Base-by-base conservation (phyloP, 1,140 invertebrate genomes). In the Diploscapter pachys region DNA sequence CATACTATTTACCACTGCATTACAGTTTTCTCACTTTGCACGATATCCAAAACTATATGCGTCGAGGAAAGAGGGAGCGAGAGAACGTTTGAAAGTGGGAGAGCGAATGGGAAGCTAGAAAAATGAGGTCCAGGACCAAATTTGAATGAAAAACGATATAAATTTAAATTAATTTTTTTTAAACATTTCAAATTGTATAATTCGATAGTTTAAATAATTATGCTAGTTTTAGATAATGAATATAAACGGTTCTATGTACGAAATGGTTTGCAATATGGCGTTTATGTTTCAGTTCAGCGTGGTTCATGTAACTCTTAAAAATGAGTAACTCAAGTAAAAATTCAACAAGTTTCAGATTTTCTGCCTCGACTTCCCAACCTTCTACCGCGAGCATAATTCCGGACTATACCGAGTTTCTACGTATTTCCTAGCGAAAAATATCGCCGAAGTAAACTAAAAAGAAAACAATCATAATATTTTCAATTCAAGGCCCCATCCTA, bases 161-260 rank as follows among this genome's bases (percentile, higher is more conserved):
- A 31, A 31, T 31, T 31, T 31, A 31, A 31, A 31, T 31, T 31
- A 31, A 31, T 31, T 31, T 31, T 31, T 31, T 31, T 31, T 31
- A 0, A 31, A 31, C n/a, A 31, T 31, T 31, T 31, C 31, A 31
- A 31, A 31, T 31, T 31, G 31, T 31, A 31, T 31, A 31, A 31
- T 31, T 31, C 31, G 31, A 31, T 31, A 31, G 31, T 31, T 31
- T 31, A 31, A 31, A 31, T 31, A 31, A 31, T 31, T 31, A 31
- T 31, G 31, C 31, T 31, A 31, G 31, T 31, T 31, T 31, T 31
- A 31, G 31, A 31, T 31, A 31, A 31, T 93, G 90, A 97, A 96
- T 86, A 93, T 96, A 72, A 96, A 95, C 84, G 95, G 95, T 63
- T 93, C 92, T n/a, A 89, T 97, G 49, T 97, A 96, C 84, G 90